Percentiles rank a stretch among this genome's conserved stretches.
phyloP scores from a whole-genome alignment of 2,797 vertebrate species.

The Enteromius paludinosus region DNA sequence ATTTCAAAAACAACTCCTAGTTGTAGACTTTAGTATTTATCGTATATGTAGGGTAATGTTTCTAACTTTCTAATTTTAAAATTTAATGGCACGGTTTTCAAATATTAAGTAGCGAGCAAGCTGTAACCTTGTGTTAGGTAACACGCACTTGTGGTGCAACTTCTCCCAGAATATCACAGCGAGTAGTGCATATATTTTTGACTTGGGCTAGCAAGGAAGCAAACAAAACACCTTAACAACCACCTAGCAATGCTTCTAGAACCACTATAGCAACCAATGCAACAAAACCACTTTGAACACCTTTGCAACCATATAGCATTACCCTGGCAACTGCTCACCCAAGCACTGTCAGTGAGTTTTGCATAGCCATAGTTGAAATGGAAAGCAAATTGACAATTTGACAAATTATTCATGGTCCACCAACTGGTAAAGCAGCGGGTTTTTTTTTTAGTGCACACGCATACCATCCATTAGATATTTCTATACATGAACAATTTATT shows the following conservation, averaged over 20 bases:
- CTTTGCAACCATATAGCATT: not conserved
- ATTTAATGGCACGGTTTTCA: not conserved
- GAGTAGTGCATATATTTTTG: not conserved
- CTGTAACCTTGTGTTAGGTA: not conserved
- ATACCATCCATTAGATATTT: not conserved
- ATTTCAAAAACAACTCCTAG: not conserved
- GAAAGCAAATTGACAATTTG: not conserved
- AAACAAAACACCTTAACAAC: conserved; percentile 1
- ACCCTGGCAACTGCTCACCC: not conserved
- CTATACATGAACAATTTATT: not conserved
- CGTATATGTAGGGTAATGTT: not conserved
- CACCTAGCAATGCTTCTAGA: not conserved
- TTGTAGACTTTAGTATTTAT: conserved; percentile 6
- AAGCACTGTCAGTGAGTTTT: conserved; percentile 6
- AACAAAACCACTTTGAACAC: not conserved
- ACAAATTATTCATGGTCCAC: conserved; percentile 27
- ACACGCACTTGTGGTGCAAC: not conserved
- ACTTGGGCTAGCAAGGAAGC: not conserved
- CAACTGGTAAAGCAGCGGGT: not conserved
- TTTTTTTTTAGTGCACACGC: not conserved
- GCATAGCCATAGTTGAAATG: not conserved
- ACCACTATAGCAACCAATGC: not conserved
- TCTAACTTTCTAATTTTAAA: conserved; percentile 6
- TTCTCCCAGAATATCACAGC: not conserved
- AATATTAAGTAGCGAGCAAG: conserved; percentile 4